A percentile compares a stretch with the other conserved stretches of the same genome.
phyloP scores from a whole-genome alignment of 2,888 invertebrate species.

The Brachypterus glaber region DNA sequence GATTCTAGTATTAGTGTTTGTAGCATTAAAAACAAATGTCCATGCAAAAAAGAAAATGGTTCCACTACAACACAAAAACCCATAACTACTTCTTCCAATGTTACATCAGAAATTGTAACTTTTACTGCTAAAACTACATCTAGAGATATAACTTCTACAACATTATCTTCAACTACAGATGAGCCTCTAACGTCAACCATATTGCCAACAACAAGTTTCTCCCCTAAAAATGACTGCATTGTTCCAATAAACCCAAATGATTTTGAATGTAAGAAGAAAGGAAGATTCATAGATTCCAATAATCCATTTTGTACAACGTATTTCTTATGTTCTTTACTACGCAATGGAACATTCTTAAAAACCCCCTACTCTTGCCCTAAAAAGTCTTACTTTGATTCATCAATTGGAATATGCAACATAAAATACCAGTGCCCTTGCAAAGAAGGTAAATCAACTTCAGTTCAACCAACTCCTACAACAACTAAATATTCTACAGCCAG shows the following conservation, averaged over 20 bases:
- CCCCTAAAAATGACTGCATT: neutral
- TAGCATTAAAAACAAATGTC: conserved; percentile 17
- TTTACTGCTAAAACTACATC: neutral
- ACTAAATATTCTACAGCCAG: neutral
- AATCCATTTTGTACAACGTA: neutral
- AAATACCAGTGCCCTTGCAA: neutral
- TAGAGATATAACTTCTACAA: neutral
- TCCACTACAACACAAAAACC: conserved; percentile 3
- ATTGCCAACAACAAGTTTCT: neutral
- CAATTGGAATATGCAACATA: neutral
- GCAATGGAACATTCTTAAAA: neutral
- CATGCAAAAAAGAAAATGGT: too few species aligned
- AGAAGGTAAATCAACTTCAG: neutral
- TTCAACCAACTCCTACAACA: neutral
- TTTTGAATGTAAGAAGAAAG: neutral
- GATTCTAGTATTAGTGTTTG: conserved; percentile 19
- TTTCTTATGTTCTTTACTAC: neutral
- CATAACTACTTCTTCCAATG: neutral
- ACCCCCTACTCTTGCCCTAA: neutral
- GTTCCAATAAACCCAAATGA: neutral
- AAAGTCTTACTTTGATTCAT: neutral
- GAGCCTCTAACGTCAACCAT: neutral
- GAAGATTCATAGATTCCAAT: neutral
- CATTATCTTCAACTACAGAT: neutral
- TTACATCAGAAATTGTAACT: neutral